These are phyloP conservation scores for Andinoacara biseriatus DNA, from an alignment of 2,113 vertebrate genomes.

Conservation along the genomic window DNA sequence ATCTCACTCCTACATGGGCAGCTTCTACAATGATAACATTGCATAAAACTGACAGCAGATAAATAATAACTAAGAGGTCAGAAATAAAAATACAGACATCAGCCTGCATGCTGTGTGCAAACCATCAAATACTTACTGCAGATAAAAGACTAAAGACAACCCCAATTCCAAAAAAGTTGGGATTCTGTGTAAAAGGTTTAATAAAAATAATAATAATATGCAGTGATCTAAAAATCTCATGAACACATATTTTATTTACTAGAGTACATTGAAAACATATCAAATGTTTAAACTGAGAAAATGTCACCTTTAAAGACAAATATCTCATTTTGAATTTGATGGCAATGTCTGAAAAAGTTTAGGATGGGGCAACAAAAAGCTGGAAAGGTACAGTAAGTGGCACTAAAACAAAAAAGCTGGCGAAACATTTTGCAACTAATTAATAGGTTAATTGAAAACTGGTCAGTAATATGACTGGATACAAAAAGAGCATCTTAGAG, in stretches of 20 bases:
- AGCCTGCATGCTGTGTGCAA: background rate
- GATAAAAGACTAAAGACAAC: background rate
- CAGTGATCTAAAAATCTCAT: background rate
- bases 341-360: background rate
- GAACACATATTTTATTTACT: background rate
- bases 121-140: background rate
- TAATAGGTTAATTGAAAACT: background rate
- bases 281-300: background rate
- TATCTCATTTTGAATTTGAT: background rate
- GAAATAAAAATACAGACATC: background rate
- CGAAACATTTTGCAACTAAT: background rate
- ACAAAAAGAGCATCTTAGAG: no score
- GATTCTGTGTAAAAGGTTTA: no score
- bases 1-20: constrained; percentile 53
- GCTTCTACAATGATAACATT: constrained; percentile 45
- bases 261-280: background rate
- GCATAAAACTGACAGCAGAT: no score
- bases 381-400: background rate
- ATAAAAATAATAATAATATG: no score
- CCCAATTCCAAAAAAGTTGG: background rate
- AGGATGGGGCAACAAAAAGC: background rate
- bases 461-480: background rate
- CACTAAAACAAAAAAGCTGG: no score
- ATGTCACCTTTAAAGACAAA: background rate
- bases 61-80: background rate